Conservation (phyloP, 2,888 invertebrate genomes). For the Heteromyza rotundicornis region DNA sequence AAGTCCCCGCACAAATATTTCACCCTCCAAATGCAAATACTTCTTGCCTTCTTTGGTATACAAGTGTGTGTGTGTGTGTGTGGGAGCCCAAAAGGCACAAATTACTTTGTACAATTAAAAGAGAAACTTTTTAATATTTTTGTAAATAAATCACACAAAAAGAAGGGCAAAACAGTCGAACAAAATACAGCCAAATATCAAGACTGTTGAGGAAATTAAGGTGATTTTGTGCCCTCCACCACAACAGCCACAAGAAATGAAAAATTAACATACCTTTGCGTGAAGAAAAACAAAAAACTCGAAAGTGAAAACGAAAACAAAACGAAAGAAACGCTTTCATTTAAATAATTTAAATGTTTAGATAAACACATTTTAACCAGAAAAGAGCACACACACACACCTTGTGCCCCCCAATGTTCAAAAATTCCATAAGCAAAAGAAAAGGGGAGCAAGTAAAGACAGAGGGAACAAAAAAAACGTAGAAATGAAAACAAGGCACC, state of each 20-base stretch:
- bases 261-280: neutral
- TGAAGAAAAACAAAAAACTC: no score
- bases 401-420: neutral
- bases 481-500: slow-evolving; percentile 25
- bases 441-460: slow-evolving; percentile 5
- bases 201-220: no score
- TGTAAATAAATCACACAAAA: neutral
- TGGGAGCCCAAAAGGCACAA: neutral
- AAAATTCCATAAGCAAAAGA: neutral
- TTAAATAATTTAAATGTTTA: slow-evolving; percentile 48
- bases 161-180: neutral
- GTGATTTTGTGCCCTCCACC: no score
- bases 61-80: no score
- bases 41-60: no score
- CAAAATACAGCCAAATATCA: no score
- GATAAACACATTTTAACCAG: slow-evolving; percentile 32
- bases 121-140: neutral
- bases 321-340: slow-evolving; percentile 5
- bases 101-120: neutral
- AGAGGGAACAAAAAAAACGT: slow-evolving; percentile 25
- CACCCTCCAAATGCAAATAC: no score
- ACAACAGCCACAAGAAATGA: neutral
- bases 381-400: neutral
- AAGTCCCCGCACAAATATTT: no score
- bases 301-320: neutral